Evolutionary conservation across 2,888 invertebrate species (phyloP).

Genomic region (Dasysyrphus albostriatus): DNA sequence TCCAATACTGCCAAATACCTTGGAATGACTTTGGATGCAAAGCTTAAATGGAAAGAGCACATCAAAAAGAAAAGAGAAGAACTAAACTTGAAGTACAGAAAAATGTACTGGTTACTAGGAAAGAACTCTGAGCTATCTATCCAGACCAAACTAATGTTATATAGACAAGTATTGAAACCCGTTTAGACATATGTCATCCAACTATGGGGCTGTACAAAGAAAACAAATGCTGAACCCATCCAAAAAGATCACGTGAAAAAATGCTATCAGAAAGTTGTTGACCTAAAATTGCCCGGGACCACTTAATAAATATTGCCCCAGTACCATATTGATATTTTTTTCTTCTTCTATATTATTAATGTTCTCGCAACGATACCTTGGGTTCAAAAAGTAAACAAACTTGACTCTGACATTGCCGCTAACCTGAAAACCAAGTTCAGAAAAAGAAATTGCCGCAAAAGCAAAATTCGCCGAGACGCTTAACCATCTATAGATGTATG

Average conservation of each 20-base stretch:
- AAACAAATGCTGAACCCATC: too few species aligned
- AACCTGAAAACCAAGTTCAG: not conserved
- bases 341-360: not conserved
- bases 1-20: too few species aligned
- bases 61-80: too few species aligned
- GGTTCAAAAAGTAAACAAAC: constrained; percentile 3
- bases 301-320: not conserved
- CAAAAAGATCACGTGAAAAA: not conserved
- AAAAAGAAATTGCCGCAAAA: not conserved
- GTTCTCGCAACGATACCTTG: not conserved
- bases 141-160: too few species aligned
- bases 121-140: too few species aligned
- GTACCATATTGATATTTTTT: not conserved
- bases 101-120: too few species aligned
- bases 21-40: too few species aligned
- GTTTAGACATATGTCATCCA: too few species aligned
- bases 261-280: not conserved
- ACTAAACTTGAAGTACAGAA: too few species aligned
- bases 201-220: too few species aligned
- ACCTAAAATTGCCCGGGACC: not conserved
- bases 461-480: constrained; percentile 2
- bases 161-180: too few species aligned
- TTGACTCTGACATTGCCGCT: constrained; percentile 26
- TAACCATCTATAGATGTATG: not conserved
- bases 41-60: too few species aligned